Evolutionary conservation across 2,888 invertebrate genomes (phyloP), one percentile per base, ranked within the genome.

Genomic region (Busseola fusca): DNA sequence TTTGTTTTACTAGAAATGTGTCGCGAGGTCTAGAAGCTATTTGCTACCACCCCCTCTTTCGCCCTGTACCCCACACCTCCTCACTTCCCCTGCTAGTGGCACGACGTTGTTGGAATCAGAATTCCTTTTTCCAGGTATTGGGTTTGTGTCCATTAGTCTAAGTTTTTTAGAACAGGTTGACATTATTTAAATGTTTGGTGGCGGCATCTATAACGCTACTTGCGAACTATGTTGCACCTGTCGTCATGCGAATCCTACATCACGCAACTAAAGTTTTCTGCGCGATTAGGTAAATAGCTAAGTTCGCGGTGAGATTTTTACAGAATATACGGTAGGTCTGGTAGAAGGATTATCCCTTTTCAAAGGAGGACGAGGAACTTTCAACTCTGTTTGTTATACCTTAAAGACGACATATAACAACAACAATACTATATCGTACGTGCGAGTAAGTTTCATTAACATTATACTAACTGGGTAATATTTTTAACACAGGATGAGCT

Each of bases 1-100:
- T 85, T 83, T 84, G 72, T 77, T 76, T 77, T 68, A 68, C 72
- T 72, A 56, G 64, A 78, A 81, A 83, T 83, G 84, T 85, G 85
- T 85, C 77, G 66, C 77, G 52, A 64, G 64, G 77, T 81, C 79
- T 81, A 74, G 77, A 84, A 80, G 80, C 84, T 81, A 80, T 85
- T 84, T 81, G 77, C 85, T 71, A 14, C 42, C 60, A 52, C 37
- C 42, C 34, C 64, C 40, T 54, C 34, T 45, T 65, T 48, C 30
- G 4, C 27, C 5, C 21, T 56, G 12, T 10, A 45, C 12, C 37
- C 27, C 21, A 25, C 21, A 30, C 64, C 60, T 60, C 68, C 27
- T 52, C 50, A 54, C 60, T 69, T 18, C 42, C 63, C 45, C 77
- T 74, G 79, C 72, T 79, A 78, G 85, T 81, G 74, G 74, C 65